Evolutionary conservation across 2,113 vertebrate genomes (phyloP).

Genomic region (Geococcyx californianus): DNA sequence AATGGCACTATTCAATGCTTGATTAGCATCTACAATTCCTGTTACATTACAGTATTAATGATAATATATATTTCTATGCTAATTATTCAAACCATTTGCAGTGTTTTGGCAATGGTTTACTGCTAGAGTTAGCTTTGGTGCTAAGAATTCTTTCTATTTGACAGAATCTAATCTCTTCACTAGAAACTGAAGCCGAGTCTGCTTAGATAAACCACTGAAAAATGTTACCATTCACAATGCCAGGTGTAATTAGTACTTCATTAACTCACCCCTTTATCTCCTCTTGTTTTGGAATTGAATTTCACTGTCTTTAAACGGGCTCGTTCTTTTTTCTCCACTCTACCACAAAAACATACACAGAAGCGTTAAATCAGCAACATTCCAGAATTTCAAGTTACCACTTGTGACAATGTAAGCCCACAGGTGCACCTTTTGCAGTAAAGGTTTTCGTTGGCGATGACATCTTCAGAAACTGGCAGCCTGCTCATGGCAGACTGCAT

Average conservation of each 20-base stretch:
- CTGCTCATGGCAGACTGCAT: background rate
- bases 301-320: constrained; percentile 98
- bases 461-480: background rate
- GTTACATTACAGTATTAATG: background rate
- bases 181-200: background rate
- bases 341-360: constrained; percentile 53
- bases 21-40: background rate
- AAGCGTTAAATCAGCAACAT: background rate
- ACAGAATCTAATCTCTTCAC: background rate
- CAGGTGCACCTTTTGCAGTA: background rate
- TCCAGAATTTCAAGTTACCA: background rate
- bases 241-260: constrained; percentile 32
- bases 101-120: background rate
- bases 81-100: background rate
- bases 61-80: background rate
- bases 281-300: constrained; percentile 94
- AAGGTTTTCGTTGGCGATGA: background rate
- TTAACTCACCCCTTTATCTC: constrained; percentile 93
- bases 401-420: background rate
- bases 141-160: constrained; percentile 1
- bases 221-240: background rate
- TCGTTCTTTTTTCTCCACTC: constrained; percentile 97
- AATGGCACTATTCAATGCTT: background rate
- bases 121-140: background rate
- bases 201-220: background rate